These are phyloP conservation scores for Palythoa heliodiscus DNA, from an alignment of 92 coral and sea anemone genomes.

Conservation along the genomic window DNA sequence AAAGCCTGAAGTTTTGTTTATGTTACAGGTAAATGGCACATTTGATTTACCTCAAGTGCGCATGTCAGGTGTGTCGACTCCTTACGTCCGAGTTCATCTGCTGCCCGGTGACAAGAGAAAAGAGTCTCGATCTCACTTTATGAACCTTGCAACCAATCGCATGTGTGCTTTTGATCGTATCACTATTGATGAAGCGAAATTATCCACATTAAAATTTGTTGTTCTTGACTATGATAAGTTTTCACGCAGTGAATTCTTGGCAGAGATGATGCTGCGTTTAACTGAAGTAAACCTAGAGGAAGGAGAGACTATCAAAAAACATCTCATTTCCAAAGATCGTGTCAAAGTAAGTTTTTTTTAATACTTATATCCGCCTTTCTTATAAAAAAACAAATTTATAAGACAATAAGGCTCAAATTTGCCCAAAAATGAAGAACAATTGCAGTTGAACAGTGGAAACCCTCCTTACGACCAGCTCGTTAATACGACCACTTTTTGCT, in stretches of 20 bases:
- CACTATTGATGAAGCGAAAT: constrained; percentile 66
- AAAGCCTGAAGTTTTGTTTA: neutral
- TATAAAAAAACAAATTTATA: too few relatives aligned
- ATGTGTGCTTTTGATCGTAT: constrained; percentile 82
- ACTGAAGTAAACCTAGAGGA: constrained; percentile 69
- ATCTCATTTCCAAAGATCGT: constrained; percentile 68
- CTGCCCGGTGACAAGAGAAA: constrained; percentile 61
- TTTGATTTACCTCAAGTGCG: constrained; percentile 88
- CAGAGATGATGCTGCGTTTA: constrained; percentile 75
- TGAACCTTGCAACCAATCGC: constrained; percentile 81
- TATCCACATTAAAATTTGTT: constrained; percentile 80
- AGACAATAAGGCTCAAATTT: too few relatives aligned
- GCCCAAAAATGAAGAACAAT: too few relatives aligned
- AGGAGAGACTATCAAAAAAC: constrained; percentile 81
- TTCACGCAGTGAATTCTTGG: constrained; percentile 96
- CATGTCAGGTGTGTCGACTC: constrained; percentile 82
- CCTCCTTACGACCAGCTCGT: too few relatives aligned
- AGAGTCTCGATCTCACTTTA: constrained; percentile 74
- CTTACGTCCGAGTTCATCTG: constrained; percentile 80
- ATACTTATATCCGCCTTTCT: neutral
- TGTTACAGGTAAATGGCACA: constrained; percentile 73
- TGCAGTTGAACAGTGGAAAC: too few relatives aligned
- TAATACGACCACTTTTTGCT: too few relatives aligned
- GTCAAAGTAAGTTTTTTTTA: constrained; percentile 47
- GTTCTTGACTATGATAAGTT: constrained; percentile 92